phyloP scores from a whole-genome alignment of 2,113 vertebrate genomes.

The Phylloscopus trochilus region DNA sequence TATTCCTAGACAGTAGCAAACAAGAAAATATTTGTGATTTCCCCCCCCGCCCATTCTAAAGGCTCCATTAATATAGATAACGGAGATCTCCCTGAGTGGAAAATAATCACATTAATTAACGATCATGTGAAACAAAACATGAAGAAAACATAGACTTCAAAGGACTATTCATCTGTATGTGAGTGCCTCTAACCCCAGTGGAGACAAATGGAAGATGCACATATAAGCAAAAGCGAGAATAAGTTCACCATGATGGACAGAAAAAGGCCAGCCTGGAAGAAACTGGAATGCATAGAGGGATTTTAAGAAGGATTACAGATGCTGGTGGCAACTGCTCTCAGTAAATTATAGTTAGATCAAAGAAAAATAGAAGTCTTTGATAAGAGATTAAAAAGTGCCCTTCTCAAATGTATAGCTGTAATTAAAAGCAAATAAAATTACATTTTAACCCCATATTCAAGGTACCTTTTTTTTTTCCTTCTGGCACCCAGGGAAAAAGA shows the following conservation, averaged over 20 bases:
- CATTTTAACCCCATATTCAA: not conserved
- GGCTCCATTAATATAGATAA: not conserved
- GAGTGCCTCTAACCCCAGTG: not conserved
- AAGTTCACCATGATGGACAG: not conserved
- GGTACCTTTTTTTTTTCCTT: not conserved
- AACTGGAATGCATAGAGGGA: not conserved
- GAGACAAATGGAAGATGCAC: not conserved
- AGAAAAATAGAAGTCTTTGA: conserved; percentile 37
- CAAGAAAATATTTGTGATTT: not conserved
- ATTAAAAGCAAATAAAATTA: not conserved
- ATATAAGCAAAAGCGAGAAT: not conserved
- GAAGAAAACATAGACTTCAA: not conserved
- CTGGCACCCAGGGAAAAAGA: not conserved
- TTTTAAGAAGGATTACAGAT: conserved; percentile 39
- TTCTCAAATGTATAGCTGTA: not conserved
- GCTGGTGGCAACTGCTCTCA: not conserved
- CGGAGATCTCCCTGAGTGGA: not conserved
- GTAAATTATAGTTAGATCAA: conserved; percentile 39
- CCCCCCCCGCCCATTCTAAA: not conserved
- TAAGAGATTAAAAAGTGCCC: conserved; percentile 20
- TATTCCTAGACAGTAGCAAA: not conserved
- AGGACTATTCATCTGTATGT: not conserved
- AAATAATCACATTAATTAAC: not conserved
- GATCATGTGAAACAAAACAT: not conserved
- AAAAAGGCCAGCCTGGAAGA: not conserved